Conservation (phyloP, 2,113 vertebrate species). For the Leucosticte australis region DNA sequence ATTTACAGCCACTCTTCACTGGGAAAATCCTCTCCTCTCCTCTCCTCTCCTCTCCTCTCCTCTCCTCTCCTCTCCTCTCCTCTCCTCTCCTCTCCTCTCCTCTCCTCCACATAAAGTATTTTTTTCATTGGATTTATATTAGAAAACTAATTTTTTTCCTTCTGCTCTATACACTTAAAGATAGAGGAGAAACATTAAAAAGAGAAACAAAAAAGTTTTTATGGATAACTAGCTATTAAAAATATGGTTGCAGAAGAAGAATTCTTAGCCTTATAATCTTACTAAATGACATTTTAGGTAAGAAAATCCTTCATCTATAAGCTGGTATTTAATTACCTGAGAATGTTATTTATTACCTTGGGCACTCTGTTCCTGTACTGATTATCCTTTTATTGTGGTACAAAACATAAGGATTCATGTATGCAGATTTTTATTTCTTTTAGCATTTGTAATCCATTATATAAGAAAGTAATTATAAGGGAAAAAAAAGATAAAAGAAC, state of each 20-base stretch:
- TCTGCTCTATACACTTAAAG: neutral
- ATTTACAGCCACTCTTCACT: neutral
- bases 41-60: neutral
- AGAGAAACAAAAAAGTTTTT: neutral
- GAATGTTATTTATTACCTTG: neutral
- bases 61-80: neutral
- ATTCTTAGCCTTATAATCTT: neutral
- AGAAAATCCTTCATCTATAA: neutral
- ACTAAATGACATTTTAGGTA: neutral
- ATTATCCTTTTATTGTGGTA: neutral
- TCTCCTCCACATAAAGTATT: neutral
- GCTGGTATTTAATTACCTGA: neutral
- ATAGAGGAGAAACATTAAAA: neutral
- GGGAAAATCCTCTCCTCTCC: neutral
- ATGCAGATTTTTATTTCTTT: neutral
- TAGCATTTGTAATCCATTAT: neutral
- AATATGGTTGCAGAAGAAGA: neutral
- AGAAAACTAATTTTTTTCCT: neutral
- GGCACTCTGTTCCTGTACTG: neutral
- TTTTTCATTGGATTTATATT: neutral
- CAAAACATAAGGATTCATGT: neutral
- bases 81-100: neutral
- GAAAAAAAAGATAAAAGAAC: neutral
- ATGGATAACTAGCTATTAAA: neutral
- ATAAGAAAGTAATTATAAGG: neutral